Evolutionary conservation across 2,113 vertebrate species (phyloP), one percentile per base, ranked within the genome.

Genomic region (Boleophthalmus pectinirostris): DNA sequence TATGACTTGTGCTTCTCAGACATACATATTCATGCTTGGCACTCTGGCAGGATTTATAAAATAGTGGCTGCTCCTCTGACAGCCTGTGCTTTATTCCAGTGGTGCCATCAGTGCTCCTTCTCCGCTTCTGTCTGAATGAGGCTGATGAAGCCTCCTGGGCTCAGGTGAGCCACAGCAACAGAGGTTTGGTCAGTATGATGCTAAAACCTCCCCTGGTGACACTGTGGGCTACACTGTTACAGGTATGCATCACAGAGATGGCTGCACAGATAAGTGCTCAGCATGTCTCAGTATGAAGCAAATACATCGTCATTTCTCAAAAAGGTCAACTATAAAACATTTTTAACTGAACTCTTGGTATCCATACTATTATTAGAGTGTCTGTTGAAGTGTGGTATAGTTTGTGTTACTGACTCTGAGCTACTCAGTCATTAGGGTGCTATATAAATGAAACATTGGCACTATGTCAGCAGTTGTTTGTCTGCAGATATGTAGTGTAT

Each of bases 11-110:
- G 87, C 88, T 81, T 88, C 75, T 47, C 80, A 71, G 72, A 76
- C 90, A 91, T 92, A 87, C 91, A 92, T 91, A 92, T 92, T 91
- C 90, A 91, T 91, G 90, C 73, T 0, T 63, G 65, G 72, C 76
- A 83, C 82, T 75, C 89, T 81, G 85, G 89, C 82, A 89, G 88
- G 83, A 84, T 90, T 87, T 90, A 90, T 90, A 88, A 91, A 91
- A 90, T 80, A 90, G 90, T 83, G 81, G 81, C 88, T 88, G 85
- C 61, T 35, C 78, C 80, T 84, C 77, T 87, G 87, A 88, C 88
- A 91, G 86, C 75, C 80, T 54, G 11, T 74, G 84, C 82, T 75
- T 74, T 65, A 72, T 77, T 84, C 74, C 68, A 74, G 74, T 61
- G 14, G 68, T 69, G 12, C 83, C 80, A 70, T 84, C 81, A 80